These are phyloP conservation scores for Tonatia bakeri DNA, from an alignment of 2,113 vertebrate genomes.

Conservation along the genomic window DNA sequence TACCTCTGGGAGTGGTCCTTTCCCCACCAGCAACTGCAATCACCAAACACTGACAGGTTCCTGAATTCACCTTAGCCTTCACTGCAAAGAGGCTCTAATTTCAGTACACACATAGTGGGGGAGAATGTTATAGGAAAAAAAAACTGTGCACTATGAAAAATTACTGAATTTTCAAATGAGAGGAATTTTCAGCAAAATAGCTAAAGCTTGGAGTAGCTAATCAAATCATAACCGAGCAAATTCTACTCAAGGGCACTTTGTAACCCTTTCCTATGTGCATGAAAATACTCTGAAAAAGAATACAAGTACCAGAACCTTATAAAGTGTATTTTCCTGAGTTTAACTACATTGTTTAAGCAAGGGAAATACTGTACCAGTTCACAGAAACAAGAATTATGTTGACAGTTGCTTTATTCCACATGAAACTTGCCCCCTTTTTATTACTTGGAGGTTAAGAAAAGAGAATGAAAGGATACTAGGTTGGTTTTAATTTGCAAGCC, in stretches of 20 bases:
- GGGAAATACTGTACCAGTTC: background rate
- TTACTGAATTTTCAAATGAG: background rate
- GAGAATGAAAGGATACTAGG: background rate
- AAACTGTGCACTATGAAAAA: background rate
- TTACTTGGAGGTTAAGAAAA: slow-evolving; percentile 9
- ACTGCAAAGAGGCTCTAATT: background rate
- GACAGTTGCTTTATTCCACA: background rate
- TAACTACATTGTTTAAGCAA: background rate
- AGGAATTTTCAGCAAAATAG: slow-evolving; percentile 14
- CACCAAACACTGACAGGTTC: background rate
- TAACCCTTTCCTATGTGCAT: background rate
- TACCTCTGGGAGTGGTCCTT: background rate
- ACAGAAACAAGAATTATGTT: slow-evolving; percentile 50
- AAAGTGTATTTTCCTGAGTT: background rate
- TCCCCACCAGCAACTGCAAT: background rate
- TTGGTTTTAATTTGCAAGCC: background rate
- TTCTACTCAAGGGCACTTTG: background rate
- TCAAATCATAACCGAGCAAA: background rate
- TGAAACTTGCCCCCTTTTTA: slow-evolving; percentile 11
- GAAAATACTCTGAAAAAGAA: background rate
- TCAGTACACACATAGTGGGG: background rate
- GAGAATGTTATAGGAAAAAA: background rate
- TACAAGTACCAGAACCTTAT: background rate
- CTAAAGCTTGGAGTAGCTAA: background rate
- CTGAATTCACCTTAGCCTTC: background rate